A percentile compares a stretch with the other conserved stretches of the same genome.
phyloP scores from a whole-genome alignment of 2,797 vertebrate species.

The Stomatorhinus walkeri region DNA sequence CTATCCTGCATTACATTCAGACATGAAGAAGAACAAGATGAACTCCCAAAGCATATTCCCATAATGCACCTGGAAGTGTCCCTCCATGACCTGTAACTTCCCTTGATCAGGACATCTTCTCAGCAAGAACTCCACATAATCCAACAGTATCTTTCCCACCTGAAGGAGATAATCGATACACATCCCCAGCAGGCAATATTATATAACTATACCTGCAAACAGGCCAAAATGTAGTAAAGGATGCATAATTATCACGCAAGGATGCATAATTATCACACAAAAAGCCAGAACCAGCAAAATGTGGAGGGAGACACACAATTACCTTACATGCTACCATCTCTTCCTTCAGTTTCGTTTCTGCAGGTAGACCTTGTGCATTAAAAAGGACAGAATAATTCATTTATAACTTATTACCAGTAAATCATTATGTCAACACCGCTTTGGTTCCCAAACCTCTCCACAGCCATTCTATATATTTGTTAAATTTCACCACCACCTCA shows the following conservation, averaged over 20 bases:
- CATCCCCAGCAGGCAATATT: background rate
- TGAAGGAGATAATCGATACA: background rate
- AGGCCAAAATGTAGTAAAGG: background rate
- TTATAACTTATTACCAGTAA: background rate
- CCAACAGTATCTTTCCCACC: slow-evolving; percentile 20
- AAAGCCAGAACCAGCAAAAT: background rate
- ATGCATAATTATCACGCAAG: background rate
- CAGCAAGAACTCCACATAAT: slow-evolving; percentile 16
- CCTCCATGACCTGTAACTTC: slow-evolving; percentile 24
- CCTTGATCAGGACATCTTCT: slow-evolving; percentile 26
- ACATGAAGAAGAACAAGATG: background rate
- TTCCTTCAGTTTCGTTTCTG: slow-evolving; percentile 12
- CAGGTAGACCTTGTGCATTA: slow-evolving; percentile 22
- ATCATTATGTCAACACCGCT: background rate
- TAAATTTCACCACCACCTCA: background rate
- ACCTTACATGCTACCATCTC: slow-evolving; percentile 23
- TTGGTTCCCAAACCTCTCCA: background rate
- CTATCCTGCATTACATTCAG: background rate
- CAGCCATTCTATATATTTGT: background rate
- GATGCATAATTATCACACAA: background rate
- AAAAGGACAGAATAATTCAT: background rate
- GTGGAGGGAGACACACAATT: background rate
- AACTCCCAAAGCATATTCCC: background rate
- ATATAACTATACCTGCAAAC: background rate
- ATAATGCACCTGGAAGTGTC: slow-evolving; percentile 23